These are phyloP conservation scores for Sinocyclocheilus anophthalmus DNA, from an alignment of 2,113 vertebrate species.

Conservation along the genomic window DNA sequence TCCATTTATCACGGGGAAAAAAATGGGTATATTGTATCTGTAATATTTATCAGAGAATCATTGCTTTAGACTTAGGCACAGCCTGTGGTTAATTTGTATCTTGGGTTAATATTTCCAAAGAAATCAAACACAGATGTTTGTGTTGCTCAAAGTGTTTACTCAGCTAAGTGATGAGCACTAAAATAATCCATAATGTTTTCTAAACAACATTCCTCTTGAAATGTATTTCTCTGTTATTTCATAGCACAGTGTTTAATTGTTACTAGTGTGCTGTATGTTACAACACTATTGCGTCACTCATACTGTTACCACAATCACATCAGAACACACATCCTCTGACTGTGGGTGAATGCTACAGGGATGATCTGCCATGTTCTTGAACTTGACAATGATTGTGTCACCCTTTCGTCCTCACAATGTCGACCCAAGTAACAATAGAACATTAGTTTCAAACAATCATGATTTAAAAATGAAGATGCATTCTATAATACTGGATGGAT, in stretches of 20 bases:
- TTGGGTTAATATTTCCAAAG: conserved; percentile 75
- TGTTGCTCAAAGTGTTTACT: conserved; percentile 64
- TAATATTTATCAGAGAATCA: not conserved
- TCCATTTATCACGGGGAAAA: not conserved
- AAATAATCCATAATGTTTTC: conserved; percentile 14
- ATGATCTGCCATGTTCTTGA: conserved; percentile 87
- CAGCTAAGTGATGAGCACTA: conserved; percentile 54
- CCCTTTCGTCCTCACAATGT: conserved; percentile 87
- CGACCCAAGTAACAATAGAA: conserved; percentile 88
- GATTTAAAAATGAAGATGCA: not conserved
- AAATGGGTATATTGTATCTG: not conserved
- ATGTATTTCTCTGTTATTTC: not conserved
- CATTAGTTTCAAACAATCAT: conserved; percentile 8
- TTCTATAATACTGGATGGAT: not conserved
- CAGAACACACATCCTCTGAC: conserved; percentile 80
- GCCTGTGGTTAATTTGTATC: conserved; percentile 58
- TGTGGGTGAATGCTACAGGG: conserved; percentile 86
- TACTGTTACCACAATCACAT: conserved; percentile 1
- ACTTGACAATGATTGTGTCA: conserved; percentile 86
- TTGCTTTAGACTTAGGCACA: conserved; percentile 72
- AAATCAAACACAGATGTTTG: conserved; percentile 74
- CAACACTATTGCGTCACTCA: not conserved
- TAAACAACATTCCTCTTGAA: conserved; percentile 2
- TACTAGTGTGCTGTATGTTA: not conserved
- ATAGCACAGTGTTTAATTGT: not conserved